Evolutionary conservation across 2,797 vertebrate genomes (phyloP), one percentile per base, ranked within the genome.

Genomic region (Lacerta viridis): DNA sequence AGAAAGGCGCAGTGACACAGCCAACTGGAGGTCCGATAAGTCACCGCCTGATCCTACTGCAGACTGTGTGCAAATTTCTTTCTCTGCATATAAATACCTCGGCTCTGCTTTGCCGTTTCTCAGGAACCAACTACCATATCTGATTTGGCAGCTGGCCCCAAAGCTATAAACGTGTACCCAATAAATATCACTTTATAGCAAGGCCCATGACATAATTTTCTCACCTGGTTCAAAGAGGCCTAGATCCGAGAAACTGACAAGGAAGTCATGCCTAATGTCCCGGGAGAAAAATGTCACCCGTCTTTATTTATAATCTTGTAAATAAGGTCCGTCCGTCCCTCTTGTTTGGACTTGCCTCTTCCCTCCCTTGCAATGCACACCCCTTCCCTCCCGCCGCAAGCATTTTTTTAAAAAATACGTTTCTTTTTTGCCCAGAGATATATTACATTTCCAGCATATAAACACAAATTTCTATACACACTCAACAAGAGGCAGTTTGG

Each of bases 381-480:
- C 50, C 61, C n/a, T 76, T 83, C n/a, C 81, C 41, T 33, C 69
- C 85, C 5, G 13, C 36, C 4, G 2, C 69, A 7, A 18, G 5
- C 39, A 39, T 55, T 79, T 85, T 88, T 92, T 33, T 33, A 91
- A 93, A 93, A 90, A 88, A 92, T 92, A 96, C 93, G 90, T 93
- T 92, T 87, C 79, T 94, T 91, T 95, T 96, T 95, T 96, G 93
- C 86, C 66, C 3, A 41, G 64, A 94, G 97, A 98, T 98, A 98
- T 98, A 98, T 98, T 98, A 98, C 87, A 84, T 92, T 91, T 97
- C 59, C 95, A 96, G 92, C 95, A 94, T 89, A 93, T 96, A 96
- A 96, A 97, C 96, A 93, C 91, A n/a, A 55, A 68, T 95, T 95
- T 95, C 94, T 91, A 94, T 94, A 96, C 85, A 94, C 93, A 86